phyloP scores from a whole-genome alignment of 2,113 vertebrate genomes.

The Cavia aperea region DNA sequence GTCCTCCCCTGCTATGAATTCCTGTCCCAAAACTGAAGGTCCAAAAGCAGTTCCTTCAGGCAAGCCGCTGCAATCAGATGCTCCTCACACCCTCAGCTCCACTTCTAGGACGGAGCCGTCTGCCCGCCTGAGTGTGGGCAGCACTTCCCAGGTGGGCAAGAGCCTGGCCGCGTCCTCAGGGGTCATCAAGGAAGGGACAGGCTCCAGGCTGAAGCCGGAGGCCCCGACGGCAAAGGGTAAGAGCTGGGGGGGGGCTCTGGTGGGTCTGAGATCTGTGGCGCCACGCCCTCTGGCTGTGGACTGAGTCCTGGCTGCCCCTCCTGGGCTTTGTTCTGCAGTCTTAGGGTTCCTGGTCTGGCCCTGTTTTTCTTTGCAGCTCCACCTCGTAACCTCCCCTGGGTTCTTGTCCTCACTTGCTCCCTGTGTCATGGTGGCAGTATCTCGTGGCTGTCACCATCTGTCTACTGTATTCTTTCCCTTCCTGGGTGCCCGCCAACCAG shows the following conservation, averaged over 20 bases:
- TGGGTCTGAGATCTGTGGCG: neutral
- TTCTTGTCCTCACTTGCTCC: neutral
- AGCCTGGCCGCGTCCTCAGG: fast-evolving
- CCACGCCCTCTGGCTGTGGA: neutral
- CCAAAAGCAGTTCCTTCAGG: neutral
- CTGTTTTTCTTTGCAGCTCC: neutral
- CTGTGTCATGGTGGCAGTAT: too few species aligned
- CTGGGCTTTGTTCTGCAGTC: neutral
- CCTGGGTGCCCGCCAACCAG: too few species aligned
- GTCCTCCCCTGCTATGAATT: neutral
- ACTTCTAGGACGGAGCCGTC: fast-evolving
- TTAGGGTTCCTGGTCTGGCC: neutral
- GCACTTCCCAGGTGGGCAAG: neutral
- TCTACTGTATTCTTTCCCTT: neutral
- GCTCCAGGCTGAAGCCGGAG: slow-evolving; percentile 54
- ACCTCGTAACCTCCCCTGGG: neutral
- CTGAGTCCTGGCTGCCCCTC: neutral
- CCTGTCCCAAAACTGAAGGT: slow-evolving; percentile 39
- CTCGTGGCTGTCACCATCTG: neutral
- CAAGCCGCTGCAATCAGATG: neutral
- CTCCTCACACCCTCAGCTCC: neutral
- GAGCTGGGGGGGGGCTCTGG: neutral
- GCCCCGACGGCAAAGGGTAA: slow-evolving; percentile 62
- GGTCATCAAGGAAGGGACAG: neutral
- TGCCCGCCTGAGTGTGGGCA: neutral